These are phyloP conservation scores for Sceloporus tristichus DNA, from an alignment of 2,113 vertebrate genomes.

Conservation along the genomic window DNA sequence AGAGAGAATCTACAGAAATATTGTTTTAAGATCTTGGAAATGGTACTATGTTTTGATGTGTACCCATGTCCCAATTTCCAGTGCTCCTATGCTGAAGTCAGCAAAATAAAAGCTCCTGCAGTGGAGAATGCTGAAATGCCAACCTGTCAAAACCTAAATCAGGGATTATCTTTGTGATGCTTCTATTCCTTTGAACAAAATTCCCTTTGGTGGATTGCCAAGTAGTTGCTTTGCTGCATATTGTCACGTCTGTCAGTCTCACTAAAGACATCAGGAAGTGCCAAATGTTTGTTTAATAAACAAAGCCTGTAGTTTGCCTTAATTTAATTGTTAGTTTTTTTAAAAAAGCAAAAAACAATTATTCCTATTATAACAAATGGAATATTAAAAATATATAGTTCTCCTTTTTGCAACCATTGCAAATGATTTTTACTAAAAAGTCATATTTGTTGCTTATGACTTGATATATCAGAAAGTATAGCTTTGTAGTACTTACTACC, in stretches of 20 bases:
- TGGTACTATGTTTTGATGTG: conserved; percentile 51
- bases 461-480: conserved; percentile 6
- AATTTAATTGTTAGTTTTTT: conserved; percentile 25
- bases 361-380: conserved; percentile 17
- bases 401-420: conserved; percentile 18
- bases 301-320: conserved; percentile 1
- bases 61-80: conserved; percentile 62
- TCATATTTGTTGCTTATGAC: conserved; percentile 25
- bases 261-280: conserved; percentile 41
- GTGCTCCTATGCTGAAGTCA: conserved; percentile 63
- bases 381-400: not conserved
- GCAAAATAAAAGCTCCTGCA: conserved; percentile 57
- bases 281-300: conserved; percentile 6
- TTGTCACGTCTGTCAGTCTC: conserved; percentile 36
- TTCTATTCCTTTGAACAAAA: conserved; percentile 59
- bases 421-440: conserved; percentile 21
- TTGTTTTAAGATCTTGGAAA: conserved; percentile 43
- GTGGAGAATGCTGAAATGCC: conserved; percentile 51
- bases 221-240: conserved; percentile 55
- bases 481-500: conserved; percentile 8
- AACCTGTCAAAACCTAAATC: conserved; percentile 60
- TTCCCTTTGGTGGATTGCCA: conserved; percentile 42
- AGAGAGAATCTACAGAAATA: not conserved
- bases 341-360: conserved; percentile 10
- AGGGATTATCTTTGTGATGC: conserved; percentile 59